phyloP scores from a whole-genome alignment of 2,113 vertebrate genomes.

The Toxostoma redivivum region DNA sequence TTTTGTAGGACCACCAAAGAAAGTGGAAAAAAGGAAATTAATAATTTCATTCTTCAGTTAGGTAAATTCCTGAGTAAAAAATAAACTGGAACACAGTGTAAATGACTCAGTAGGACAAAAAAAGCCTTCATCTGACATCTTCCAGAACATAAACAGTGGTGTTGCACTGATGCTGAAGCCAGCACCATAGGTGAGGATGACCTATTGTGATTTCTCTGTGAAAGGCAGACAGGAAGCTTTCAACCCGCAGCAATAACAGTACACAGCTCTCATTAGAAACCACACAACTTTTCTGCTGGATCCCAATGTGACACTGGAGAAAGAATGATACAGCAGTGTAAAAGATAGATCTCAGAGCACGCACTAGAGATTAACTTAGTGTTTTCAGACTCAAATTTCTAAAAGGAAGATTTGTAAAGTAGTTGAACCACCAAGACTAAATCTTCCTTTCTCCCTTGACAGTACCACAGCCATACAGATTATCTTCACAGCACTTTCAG shows the following conservation, averaged over 20 bases:
- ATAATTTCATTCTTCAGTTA: neutral
- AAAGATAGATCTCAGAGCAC: neutral
- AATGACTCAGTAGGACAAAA: neutral
- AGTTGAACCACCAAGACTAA: neutral
- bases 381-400: neutral
- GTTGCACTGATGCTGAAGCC: neutral
- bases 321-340: neutral
- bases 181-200: accelerated
- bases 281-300: neutral
- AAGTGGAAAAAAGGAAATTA: neutral
- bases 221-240: neutral
- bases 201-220: neutral
- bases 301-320: neutral
- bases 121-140: neutral
- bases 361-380: neutral
- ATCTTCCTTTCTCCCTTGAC: neutral
- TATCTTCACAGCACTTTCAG: neutral
- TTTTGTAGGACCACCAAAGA: neutral
- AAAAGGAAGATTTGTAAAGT: neutral
- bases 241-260: neutral
- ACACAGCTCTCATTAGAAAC: neutral
- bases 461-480: neutral
- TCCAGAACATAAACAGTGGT: neutral
- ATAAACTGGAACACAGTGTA: neutral
- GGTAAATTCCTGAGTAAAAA: neutral